phyloP scores from a whole-genome alignment of 2,797 vertebrate species.

The Channa striata region DNA sequence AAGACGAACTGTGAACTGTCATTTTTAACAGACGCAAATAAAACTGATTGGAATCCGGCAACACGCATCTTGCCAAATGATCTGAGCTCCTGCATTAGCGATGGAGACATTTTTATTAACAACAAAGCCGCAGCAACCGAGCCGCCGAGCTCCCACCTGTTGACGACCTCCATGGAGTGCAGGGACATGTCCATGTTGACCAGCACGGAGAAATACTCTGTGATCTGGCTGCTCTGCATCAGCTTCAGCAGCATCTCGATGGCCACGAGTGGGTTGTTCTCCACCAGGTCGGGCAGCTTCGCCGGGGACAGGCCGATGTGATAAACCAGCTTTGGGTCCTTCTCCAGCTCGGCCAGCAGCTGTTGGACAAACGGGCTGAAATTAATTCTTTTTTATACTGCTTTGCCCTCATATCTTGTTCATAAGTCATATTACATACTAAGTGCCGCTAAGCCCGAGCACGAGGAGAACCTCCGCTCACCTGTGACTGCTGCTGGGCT shows the following conservation, averaged over 20 bases:
- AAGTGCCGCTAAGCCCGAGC: too few species aligned
- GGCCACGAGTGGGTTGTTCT: conserved; percentile 98
- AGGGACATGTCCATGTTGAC: conserved; percentile 99
- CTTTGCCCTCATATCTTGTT: too few species aligned
- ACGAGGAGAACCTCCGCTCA: conserved; percentile 43
- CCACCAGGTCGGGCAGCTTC: conserved; percentile 97
- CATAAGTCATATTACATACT: too few species aligned
- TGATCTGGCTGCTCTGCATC: conserved; percentile 99
- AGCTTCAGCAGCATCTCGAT: conserved; percentile 99
- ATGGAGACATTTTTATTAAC: too few species aligned
- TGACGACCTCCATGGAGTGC: conserved; percentile 99
- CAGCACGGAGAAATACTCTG: conserved; percentile 97
- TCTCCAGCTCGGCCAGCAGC: conserved; percentile 96
- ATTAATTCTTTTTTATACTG: too few species aligned
- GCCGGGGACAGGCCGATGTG: conserved; percentile 95
- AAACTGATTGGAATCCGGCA: too few species aligned
- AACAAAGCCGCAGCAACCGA: too few species aligned
- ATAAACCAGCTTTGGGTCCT: conserved; percentile 97
- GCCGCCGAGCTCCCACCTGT: conserved; percentile 86
- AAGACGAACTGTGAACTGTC: too few species aligned
- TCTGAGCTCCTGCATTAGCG: background rate
- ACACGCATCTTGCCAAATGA: background rate
- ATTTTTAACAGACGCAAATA: too few species aligned
- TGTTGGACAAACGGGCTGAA: conserved; percentile 61
- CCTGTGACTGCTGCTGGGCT: conserved; percentile 95